Evolutionary conservation across 2,888 invertebrate genomes (phyloP), one percentile per base, ranked within the genome.

Genomic region (Rhorus exstirpatorius): DNA sequence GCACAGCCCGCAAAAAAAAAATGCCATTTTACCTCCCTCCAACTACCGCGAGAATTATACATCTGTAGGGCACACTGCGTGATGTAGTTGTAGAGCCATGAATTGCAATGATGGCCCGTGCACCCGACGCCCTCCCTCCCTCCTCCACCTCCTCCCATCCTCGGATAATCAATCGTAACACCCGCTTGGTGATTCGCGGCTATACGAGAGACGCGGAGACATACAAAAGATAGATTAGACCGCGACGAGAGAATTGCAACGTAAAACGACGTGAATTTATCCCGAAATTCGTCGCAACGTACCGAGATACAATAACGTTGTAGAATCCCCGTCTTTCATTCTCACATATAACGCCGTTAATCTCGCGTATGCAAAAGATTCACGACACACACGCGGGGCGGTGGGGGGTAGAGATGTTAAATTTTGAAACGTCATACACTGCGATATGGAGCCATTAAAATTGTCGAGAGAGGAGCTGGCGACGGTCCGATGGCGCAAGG

Each of bases 131-230:
- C 83, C 86, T 85, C 84, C 87, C 88, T 88, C 87, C 87, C 67
- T 89, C 88, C 89, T 86, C 88, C 83, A 86, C 86, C 84, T n/a
- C n/a, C n/a, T n/a, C 87, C 88, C 88, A 87, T 87, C 67, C 89
- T 88, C 89, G 90, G 91, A 93, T 93, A 93, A 93, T 93, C 92
- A 93, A 92, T 93, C 92, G 92, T 91, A 92, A 92, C 91, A 90
- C 90, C 76, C 90, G 91, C 90, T 89, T 88, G 90, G 90, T 89
- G 88, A 90, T 90, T 89, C 89, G 88, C 83, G 77, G 84, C 82
- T 82, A 78, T 70, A 67, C 55, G 63, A 80, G 83, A 84, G 77
- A 82, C 81, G 83, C 80, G 77, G 74, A 72, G 65, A 72, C 63
- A 72, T 75, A 80, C 81, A 83, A 81, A 83, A 83, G 81, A 83